Base-by-base conservation (phyloP, 2,113 vertebrate species). In the Dunckerocampus dactyliophorus region DNA sequence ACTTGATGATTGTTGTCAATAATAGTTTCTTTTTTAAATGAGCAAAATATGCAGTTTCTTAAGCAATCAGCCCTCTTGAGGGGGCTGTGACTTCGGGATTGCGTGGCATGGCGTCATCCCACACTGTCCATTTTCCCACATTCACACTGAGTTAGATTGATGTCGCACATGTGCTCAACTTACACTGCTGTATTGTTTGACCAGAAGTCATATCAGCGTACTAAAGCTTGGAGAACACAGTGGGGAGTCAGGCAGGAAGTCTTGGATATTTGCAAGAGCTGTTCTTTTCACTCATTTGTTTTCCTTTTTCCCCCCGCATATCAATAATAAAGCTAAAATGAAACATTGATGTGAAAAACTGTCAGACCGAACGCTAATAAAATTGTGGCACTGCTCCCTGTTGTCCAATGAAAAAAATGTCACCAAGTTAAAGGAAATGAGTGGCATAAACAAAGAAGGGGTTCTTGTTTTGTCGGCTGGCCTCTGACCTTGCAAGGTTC, bases 51-150 rank as follows among this genome's bases (percentile, higher is more conserved):
- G 21, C 43, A n/a, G 8, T 59, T 46, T 47, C 21, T 28, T n/a
- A 55, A 55, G 9, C 3, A 19, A 55, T 34, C 53, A 20, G n/a
- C n/a, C 10, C 31, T 4, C 1, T 9, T n/a, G 24, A 34, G 52
- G 28, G 52, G 28, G 28, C 75, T 85, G 76, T 72, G 70, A 67
- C 62, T 75, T 72, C 64, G 65, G 83, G 81, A 79, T 85, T 77
- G 78, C 75, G 79, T 68, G 62, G 57, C 63, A 83, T 88, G 82
- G 87, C 82, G 77, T 89, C 82, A 89, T 82, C 71, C 80, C 64
- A 70, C 34, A 50, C 67, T 4, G 34, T 78, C 65, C 72, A 34
- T 69, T 83, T 83, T 88, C 86, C 81, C 81, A 86, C 80, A 80
- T 87, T 82, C 77, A 53, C 74, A 42, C 71, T 6, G 63, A 75